phyloP scores from a whole-genome alignment of 2,888 invertebrate species.

The Cheilosia scutellata region DNA sequence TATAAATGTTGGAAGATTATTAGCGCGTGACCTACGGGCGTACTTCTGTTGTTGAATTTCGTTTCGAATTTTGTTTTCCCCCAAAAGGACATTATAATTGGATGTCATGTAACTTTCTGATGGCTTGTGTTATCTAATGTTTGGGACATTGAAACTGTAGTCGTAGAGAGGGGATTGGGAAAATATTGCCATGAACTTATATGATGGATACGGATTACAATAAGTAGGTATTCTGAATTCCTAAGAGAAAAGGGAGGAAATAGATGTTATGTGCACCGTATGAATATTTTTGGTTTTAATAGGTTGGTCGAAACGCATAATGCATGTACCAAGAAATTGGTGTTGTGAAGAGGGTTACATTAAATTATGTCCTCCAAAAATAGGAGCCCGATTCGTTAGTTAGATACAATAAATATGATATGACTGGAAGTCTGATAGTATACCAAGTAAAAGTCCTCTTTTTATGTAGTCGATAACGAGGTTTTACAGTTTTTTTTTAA shows the following conservation, averaged over 20 bases:
- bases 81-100: constrained; percentile 69
- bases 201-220: neutral
- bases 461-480: too few relatives aligned
- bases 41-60: constrained; percentile 69
- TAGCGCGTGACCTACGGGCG: constrained; percentile 71
- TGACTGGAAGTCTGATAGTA: too few relatives aligned
- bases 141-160: constrained; percentile 51
- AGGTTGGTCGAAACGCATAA: neutral
- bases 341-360: too few relatives aligned
- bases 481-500: too few relatives aligned
- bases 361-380: too few relatives aligned
- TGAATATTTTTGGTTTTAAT: constrained; percentile 15
- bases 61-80: constrained; percentile 50
- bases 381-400: too few relatives aligned
- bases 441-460: too few relatives aligned
- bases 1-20: constrained; percentile 27
- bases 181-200: neutral
- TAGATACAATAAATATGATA: too few relatives aligned
- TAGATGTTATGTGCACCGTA: neutral
- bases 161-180: constrained; percentile 5
- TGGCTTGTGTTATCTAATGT: constrained; percentile 60
- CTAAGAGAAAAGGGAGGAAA: neutral
- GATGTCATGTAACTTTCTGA: constrained; percentile 75
- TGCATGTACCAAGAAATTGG: too few relatives aligned
- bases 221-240: neutral